phyloP scores from a whole-genome alignment of 2,797 vertebrate genomes.

The Coregonus ussuriensis region DNA sequence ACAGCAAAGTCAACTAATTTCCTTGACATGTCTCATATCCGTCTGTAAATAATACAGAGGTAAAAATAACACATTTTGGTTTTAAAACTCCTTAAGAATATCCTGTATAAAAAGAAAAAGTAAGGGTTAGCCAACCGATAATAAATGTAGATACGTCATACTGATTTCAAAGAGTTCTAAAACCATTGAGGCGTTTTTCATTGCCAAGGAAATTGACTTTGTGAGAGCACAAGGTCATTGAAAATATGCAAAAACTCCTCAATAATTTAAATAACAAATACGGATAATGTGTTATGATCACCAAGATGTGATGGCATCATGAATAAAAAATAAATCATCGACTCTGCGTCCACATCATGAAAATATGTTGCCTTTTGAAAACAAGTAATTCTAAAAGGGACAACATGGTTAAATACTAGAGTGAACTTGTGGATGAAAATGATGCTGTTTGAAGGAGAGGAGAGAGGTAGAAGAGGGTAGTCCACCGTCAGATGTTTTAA shows the following conservation, averaged over 20 bases:
- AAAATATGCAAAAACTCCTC: conserved; percentile 43
- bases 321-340: conserved; percentile 62
- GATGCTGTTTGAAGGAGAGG: too few relatives aligned
- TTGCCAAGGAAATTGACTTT: conserved; percentile 37
- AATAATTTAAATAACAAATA: conserved; percentile 73
- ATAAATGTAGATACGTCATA: conserved; percentile 20
- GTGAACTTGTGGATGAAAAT: too few relatives aligned
- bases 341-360: conserved; percentile 48
- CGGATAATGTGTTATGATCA: conserved; percentile 59
- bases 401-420: conserved; percentile 7
- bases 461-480: too few relatives aligned
- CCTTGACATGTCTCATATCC: background rate
- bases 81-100: conserved; percentile 1
- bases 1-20: background rate
- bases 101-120: conserved; percentile 24
- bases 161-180: conserved; percentile 23
- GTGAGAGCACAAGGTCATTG: conserved; percentile 27
- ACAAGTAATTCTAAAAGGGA: conserved; percentile 43
- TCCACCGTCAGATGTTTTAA: too few relatives aligned
- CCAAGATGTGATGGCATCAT: conserved; percentile 60
- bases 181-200: conserved; percentile 36
- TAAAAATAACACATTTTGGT: background rate
- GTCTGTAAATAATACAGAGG: conserved; percentile 29
- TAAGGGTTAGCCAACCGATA: conserved; percentile 26
- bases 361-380: conserved; percentile 54